Base-by-base conservation (phyloP, 2,797 vertebrate species). In the Silurus aristotelis region DNA sequence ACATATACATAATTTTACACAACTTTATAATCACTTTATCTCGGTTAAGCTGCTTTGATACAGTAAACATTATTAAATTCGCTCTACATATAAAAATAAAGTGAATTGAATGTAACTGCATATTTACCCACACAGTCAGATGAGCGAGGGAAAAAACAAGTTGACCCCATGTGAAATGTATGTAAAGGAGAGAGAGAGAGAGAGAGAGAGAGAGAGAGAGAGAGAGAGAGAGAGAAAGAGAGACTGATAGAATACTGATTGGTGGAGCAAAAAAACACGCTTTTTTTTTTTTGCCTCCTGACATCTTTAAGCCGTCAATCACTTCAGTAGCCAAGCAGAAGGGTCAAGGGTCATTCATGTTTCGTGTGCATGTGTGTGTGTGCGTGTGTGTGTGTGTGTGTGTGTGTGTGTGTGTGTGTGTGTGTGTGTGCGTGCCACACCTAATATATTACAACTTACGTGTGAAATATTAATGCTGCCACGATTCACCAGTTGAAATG, bases 391-490 rank as follows among this genome's bases (percentile, higher is more conserved):
- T 2, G 31, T 31, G 31, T 31, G 31, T 31, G 31, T 31, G 31
- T 31, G 31, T 31, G 31, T 31, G 31, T 31, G 31, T 31, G 31
- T 31, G 48, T 48, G 48, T 48, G 48, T 48, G 48, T 48, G 48
- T 48, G 48, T 5, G 88, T 87, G 76, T 80, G 25, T 66, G 89
- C 38, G 80, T 58, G 83, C 63, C 84, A 71, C 55, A n/a, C 76
- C 81, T 83, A 82, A 88, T 86, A 83, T 88, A 86, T 90, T 88
- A 88, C 85, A 86, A 85, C 83, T 68, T 83, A 86, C 82, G 83
- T 82, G 79, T 89, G 76, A 87, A 90, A 89, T 89, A 87, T 89
- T 89, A 82, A 89, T 88, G 46, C 68, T 61, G 67, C 46, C 71
- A 60, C n/a, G 15, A 83, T 73, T 87, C 83, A 66, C 46, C 67